Conservation (phyloP, 1,140 invertebrate genomes). For the Drosophila repleta region DNA sequence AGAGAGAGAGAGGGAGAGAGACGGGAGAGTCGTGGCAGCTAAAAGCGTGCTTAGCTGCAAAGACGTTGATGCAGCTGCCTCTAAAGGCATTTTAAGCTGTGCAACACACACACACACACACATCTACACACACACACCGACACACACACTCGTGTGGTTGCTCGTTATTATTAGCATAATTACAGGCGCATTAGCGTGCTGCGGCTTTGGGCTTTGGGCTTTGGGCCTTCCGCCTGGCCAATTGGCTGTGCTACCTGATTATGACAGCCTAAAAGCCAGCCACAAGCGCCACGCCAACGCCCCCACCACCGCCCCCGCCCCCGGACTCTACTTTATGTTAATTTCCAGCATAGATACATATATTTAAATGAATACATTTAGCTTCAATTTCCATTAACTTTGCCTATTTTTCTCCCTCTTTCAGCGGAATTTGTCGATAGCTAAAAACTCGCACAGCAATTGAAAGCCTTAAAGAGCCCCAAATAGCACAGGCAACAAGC, state of each 20-base stretch:
- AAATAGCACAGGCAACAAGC: slow-evolving; percentile 20
- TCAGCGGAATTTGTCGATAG: slow-evolving; percentile 37
- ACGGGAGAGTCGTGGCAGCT: not conserved
- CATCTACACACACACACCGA: not conserved
- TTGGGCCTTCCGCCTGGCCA: slow-evolving; percentile 36
- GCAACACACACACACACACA: slow-evolving; percentile 14
- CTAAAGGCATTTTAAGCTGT: slow-evolving; percentile 37
- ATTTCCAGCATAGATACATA: slow-evolving; percentile 15
- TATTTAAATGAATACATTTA: not conserved
- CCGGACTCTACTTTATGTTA: slow-evolving; percentile 26
- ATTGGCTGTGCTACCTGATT: slow-evolving; percentile 58
- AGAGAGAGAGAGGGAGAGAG: not conserved
- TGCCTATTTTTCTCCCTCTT: slow-evolving; percentile 37
- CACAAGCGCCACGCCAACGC: slow-evolving; percentile 3
- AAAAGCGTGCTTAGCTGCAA: slow-evolving; percentile 57
- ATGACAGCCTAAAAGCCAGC: slow-evolving; percentile 59
- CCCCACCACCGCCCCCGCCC: not conserved
- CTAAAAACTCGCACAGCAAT: slow-evolving; percentile 1
- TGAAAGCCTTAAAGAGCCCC: slow-evolving; percentile 45
- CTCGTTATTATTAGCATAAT: slow-evolving; percentile 82
- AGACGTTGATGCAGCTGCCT: slow-evolving; percentile 42
- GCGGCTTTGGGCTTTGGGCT: slow-evolving; percentile 52
- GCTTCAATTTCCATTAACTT: slow-evolving; percentile 59
- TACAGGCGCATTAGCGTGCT: slow-evolving; percentile 75
- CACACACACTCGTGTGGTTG: slow-evolving; percentile 41